Base-by-base conservation (phyloP, 2,888 invertebrate genomes). In the Nomada lathburiana region DNA sequence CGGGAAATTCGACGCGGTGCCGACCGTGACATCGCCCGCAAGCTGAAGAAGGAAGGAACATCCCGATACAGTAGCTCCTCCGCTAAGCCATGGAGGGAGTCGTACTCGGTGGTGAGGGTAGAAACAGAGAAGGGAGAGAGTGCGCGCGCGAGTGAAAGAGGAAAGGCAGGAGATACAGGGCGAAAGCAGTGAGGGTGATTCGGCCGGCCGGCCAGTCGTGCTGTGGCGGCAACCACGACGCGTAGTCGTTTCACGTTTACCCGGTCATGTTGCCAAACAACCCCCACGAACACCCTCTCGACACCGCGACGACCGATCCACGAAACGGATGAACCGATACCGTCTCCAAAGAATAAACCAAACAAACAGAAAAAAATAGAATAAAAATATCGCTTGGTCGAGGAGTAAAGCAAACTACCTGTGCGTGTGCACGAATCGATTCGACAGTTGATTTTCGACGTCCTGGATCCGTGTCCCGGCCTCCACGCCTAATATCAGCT, bases 201-300 rank as follows among this genome's bases (percentile, higher is more conserved):
- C 89, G 89, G 90, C 90, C 90, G 91, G 92, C 91, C 92, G 92
- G 92, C 90, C 92, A 93, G 92, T 93, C 91, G 92, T 90, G 92
- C 90, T 91, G 85, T 89, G 90, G 87, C 90, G 89, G 88, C 90
- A 90, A 89, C 88, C 85, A 87, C 89, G 88, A 84, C 87, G 80
- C 80, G 84, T 88, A 85, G 85, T 80, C 82, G 78, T 62, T 73
- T 76, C 77, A 65, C 81, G 80, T 57, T 76, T 68, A 73, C 68
- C 72, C 26, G 82, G 88, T 75, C 86, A 88, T 89, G 88, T 84
- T 86, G 83, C 67, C 80, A 83, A 87, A 79, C 86, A 80, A 82
- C 73, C 81, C 75, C 80, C 78, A 80, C 78, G 85, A 65, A 69
- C 53, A 42, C 60, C 67, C 70, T 64, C 78, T 62, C 63, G 79